A percentile compares a stretch with the other conserved stretches of the same genome.
Evolutionary conservation across 2,113 vertebrate genomes (phyloP).

Genomic region (Hydropotes inermis): DNA sequence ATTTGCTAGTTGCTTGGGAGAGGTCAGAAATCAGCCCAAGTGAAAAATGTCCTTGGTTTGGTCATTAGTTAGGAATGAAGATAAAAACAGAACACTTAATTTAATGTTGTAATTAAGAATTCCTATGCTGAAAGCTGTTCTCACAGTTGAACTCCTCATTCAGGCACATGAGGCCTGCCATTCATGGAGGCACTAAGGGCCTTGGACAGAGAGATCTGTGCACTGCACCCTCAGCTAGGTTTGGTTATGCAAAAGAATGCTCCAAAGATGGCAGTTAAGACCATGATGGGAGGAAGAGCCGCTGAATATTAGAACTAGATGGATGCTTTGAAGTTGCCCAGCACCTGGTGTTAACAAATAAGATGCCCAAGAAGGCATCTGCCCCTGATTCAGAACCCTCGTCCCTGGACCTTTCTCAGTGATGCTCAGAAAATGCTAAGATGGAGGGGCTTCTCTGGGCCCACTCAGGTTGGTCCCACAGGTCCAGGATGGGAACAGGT

Average conservation of each 20-base stretch:
- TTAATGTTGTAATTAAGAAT: conserved; percentile 23
- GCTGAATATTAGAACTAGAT: not conserved
- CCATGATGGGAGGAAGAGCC: not conserved
- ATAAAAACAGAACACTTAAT: not conserved
- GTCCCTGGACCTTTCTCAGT: not conserved
- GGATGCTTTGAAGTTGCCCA: not conserved
- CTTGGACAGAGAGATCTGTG: too few species aligned
- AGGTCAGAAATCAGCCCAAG: conserved; percentile 1
- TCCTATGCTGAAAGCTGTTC: not conserved
- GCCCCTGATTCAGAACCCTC: not conserved
- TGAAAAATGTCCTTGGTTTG: conserved; percentile 30
- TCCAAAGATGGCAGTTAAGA: not conserved
- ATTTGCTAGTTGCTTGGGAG: conserved; percentile 13
- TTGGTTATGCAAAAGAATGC: not conserved
- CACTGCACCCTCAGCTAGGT: not conserved
- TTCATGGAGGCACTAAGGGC: not conserved
- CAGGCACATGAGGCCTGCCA: not conserved
- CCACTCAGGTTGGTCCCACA: not conserved
- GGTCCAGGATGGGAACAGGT: not conserved
- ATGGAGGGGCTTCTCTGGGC: not conserved
- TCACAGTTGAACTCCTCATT: not conserved
- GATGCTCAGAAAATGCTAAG: not conserved
- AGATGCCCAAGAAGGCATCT: not conserved
- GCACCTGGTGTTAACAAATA: not conserved
- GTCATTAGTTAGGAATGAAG: not conserved